phyloP scores from a whole-genome alignment of 2,797 vertebrate genomes.

The Aeoliscus strigatus region DNA sequence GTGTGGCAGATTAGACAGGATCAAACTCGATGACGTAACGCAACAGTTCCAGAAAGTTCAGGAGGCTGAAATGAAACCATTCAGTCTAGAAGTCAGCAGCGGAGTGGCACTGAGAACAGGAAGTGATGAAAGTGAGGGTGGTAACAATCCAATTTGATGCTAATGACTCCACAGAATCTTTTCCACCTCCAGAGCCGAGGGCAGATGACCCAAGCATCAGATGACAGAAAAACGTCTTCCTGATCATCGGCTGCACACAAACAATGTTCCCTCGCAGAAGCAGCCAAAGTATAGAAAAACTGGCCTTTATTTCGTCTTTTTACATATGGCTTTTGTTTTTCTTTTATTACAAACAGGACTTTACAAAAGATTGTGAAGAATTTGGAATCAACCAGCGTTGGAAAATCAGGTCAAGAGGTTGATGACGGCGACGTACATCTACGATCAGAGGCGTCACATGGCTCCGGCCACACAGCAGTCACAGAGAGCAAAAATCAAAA shows the following conservation, averaged over 20 bases:
- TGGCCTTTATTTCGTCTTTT: conserved; percentile 67
- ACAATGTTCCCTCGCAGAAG: background rate
- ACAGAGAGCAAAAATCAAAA: conserved; percentile 24
- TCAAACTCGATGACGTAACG: conserved; percentile 45
- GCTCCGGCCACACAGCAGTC: conserved; percentile 31
- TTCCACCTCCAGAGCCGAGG: no score
- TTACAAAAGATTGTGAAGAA: conserved; percentile 67
- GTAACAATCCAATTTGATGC: no score
- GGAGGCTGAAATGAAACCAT: conserved; percentile 1
- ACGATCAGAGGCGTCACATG: conserved; percentile 22
- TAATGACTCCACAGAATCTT: no score
- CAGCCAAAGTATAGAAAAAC: conserved; percentile 51
- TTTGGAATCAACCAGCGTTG: conserved; percentile 54
- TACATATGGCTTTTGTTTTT: conserved; percentile 76
- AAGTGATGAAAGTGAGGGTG: no score
- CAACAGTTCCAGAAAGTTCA: conserved; percentile 22
- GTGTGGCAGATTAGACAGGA: conserved; percentile 22
- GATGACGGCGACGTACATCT: conserved; percentile 35
- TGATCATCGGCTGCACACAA: background rate
- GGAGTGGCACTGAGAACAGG: no score
- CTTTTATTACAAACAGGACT: conserved; percentile 70
- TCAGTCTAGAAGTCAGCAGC: conserved; percentile 5
- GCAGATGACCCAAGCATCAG: no score
- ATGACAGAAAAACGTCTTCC: no score
- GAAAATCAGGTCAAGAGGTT: conserved; percentile 39